Percentiles rank a stretch among this genome's conserved stretches.
Evolutionary conservation across 2,113 vertebrate genomes (phyloP).

Genomic region (Rana temporaria): DNA sequence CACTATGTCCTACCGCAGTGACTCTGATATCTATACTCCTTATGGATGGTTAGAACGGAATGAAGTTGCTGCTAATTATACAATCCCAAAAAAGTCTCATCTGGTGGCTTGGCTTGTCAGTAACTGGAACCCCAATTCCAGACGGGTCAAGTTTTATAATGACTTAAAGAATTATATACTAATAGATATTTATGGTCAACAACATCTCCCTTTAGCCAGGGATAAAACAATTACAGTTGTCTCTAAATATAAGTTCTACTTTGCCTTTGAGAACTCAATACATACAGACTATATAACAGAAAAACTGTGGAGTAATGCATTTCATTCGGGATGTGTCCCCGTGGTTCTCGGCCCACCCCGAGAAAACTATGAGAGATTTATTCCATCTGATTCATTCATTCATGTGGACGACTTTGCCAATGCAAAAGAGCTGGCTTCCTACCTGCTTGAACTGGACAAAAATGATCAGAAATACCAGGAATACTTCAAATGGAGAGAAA

Average conservation of each 20-base stretch:
- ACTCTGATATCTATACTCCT: slow-evolving; percentile 38
- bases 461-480: slow-evolving; percentile 62
- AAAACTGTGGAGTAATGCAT: slow-evolving; percentile 74
- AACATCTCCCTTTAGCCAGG: slow-evolving; percentile 49
- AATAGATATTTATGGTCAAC: slow-evolving; percentile 67
- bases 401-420: slow-evolving; percentile 73
- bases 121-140: slow-evolving; percentile 60
- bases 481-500: slow-evolving; percentile 68
- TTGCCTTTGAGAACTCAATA: slow-evolving; percentile 74
- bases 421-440: slow-evolving; percentile 62
- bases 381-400: slow-evolving; percentile 71
- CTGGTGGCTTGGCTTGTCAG: slow-evolving; percentile 73
- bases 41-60: slow-evolving; percentile 21
- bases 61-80: not conserved
- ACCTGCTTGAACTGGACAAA: slow-evolving; percentile 62
- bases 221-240: not conserved
- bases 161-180: slow-evolving; percentile 63
- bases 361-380: slow-evolving; percentile 65
- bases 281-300: slow-evolving; percentile 73
- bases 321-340: slow-evolving; percentile 65
- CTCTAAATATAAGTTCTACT: slow-evolving; percentile 70
- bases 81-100: slow-evolving; percentile 36
- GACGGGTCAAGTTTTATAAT: slow-evolving; percentile 61
- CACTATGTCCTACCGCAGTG: slow-evolving; percentile 34
- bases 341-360: slow-evolving; percentile 72